A percentile compares a stretch with the other conserved stretches of the same genome.
phyloP scores from a whole-genome alignment of 2,888 invertebrate genomes.

The Pterostichus niger region DNA sequence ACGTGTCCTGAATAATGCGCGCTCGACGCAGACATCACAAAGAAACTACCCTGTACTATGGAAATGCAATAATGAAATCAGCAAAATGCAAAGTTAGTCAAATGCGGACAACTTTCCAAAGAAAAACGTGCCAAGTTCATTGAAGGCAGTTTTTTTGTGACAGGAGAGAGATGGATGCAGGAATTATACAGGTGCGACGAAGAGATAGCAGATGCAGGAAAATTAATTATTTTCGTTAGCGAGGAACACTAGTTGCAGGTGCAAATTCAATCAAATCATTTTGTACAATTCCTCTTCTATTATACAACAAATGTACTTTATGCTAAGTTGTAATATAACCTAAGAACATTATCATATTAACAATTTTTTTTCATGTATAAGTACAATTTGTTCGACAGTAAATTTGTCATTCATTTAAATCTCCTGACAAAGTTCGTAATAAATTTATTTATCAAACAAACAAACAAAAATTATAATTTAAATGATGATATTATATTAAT shows the following conservation, averaged over 20 bases:
- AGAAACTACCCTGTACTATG: slow-evolving; percentile 47
- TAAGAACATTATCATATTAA: not conserved
- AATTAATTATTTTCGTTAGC: slow-evolving; percentile 31
- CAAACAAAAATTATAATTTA: no score
- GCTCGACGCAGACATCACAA: slow-evolving; percentile 18
- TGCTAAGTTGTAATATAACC: not conserved
- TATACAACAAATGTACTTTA: not conserved
- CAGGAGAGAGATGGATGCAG: slow-evolving; percentile 13
- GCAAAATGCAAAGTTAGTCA: slow-evolving; percentile 48
- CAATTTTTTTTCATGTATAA: not conserved
- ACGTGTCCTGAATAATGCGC: slow-evolving; percentile 36
- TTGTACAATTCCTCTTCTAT: not conserved
- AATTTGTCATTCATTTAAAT: no score
- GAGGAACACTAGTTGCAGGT: slow-evolving; percentile 33
- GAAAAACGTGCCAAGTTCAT: slow-evolving; percentile 45
- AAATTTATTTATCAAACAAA: no score
- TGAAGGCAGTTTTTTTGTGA: slow-evolving; percentile 26
- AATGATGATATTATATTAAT: no score
- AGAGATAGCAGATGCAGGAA: slow-evolving; percentile 2
- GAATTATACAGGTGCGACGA: slow-evolving; percentile 29
- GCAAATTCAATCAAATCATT: not conserved
- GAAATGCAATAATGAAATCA: slow-evolving; percentile 54
- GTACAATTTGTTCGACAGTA: not conserved
- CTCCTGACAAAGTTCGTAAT: no score
- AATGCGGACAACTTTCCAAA: slow-evolving; percentile 39